Percentiles rank a stretch among this genome's conserved stretches.
Evolutionary conservation across 2,113 vertebrate genomes (phyloP).

Genomic region (Oxygymnocypris stewartii): DNA sequence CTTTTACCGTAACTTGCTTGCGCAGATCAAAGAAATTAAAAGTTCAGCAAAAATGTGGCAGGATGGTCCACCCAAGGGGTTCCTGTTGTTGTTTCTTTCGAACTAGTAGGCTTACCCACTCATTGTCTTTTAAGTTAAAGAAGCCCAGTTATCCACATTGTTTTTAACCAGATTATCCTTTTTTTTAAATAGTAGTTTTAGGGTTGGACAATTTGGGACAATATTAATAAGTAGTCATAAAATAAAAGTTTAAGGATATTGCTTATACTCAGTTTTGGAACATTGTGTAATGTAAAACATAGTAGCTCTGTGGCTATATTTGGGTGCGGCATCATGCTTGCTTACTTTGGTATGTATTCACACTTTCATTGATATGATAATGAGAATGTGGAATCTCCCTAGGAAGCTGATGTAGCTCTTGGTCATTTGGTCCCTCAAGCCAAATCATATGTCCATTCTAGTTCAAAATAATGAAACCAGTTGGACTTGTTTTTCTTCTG

Average conservation of each 20-base stretch:
- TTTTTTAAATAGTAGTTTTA: not conserved
- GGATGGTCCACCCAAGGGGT: conserved; percentile 10
- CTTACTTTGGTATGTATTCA: not conserved
- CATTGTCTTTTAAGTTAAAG: not conserved
- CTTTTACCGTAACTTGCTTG: conserved; percentile 48
- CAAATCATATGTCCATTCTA: not conserved
- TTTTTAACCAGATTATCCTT: not conserved
- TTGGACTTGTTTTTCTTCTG: not conserved
- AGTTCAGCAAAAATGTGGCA: not conserved
- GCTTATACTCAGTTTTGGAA: not conserved
- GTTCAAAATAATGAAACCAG: not conserved
- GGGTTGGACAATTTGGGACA: not conserved
- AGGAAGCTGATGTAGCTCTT: not conserved
- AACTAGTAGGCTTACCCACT: conserved; percentile 4
- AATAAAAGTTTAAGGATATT: no score
- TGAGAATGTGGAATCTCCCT: not conserved
- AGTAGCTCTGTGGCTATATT: not conserved
- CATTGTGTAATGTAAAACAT: not conserved
- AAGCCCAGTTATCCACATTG: not conserved
- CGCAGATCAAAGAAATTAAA: conserved; percentile 27
- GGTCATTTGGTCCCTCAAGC: not conserved
- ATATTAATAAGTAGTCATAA: no score
- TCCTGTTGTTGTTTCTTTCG: conserved; percentile 27
- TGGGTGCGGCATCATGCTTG: not conserved
- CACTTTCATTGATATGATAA: not conserved